Evolutionary conservation across 2,888 invertebrate genomes (phyloP).

Genomic region (Rotaria macrura): DNA sequence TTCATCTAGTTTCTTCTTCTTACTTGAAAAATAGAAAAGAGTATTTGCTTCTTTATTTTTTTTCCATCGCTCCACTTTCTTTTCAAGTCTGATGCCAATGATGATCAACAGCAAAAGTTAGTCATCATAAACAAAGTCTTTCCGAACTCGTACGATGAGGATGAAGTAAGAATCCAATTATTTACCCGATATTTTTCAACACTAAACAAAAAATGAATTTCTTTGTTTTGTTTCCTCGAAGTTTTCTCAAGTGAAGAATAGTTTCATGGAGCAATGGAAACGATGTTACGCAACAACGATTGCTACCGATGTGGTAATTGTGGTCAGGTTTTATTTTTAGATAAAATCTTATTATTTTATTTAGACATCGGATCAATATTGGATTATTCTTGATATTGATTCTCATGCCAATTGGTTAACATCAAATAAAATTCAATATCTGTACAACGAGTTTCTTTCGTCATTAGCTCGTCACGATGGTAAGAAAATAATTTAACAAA

Average conservation of each 20-base stretch:
- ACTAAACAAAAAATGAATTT: too few relatives aligned
- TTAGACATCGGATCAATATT: neutral
- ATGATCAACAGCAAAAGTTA: neutral
- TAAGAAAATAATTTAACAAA: too few relatives aligned
- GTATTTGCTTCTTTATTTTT: too few relatives aligned
- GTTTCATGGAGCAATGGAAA: neutral
- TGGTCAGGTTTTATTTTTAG: too few relatives aligned
- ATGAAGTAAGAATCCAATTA: neutral
- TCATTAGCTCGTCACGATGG: neutral
- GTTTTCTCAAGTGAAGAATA: neutral
- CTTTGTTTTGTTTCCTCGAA: too few relatives aligned
- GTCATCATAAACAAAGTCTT: neutral
- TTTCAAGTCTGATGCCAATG: neutral
- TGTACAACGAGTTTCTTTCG: neutral
- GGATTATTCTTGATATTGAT: neutral
- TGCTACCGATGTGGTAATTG: neutral
- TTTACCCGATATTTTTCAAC: too few relatives aligned
- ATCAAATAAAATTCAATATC: neutral
- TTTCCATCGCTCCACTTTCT: neutral
- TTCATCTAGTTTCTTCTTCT: too few relatives aligned
- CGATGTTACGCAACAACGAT: neutral
- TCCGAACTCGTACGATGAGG: neutral
- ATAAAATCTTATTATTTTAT: neutral
- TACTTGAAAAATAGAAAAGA: too few relatives aligned
- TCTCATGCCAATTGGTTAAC: constrained; percentile 5